phyloP scores from a whole-genome alignment of 2,113 vertebrate species.

The Myrmecophaga tridactyla region DNA sequence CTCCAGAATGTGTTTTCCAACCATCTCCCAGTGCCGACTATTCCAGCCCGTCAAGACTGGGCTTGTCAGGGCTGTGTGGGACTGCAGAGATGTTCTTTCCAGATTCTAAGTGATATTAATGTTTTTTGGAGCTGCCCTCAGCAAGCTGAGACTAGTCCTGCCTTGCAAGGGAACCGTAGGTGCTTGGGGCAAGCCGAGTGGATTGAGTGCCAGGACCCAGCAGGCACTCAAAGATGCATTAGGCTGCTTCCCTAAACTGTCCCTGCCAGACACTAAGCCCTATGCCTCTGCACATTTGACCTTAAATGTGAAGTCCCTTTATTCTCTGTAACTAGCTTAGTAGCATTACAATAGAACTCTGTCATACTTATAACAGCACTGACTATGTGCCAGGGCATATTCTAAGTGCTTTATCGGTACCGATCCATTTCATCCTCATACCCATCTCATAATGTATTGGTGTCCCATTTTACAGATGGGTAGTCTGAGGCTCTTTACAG shows the following conservation, averaged over 20 bases:
- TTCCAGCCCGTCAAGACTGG: constrained; percentile 49
- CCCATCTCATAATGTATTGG: not conserved
- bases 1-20: constrained; percentile 36
- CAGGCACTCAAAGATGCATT: not conserved
- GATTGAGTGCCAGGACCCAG: not conserved
- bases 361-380: not conserved
- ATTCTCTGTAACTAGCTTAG: not conserved
- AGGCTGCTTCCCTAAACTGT: not conserved
- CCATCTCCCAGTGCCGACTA: constrained; percentile 1
- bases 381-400: not conserved
- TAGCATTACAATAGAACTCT: not conserved
- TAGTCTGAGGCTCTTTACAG: not conserved
- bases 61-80: not conserved
- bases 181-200: not conserved
- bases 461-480: not conserved
- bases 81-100: not conserved
- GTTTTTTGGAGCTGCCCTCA: not conserved
- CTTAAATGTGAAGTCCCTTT: not conserved
- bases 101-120: not conserved
- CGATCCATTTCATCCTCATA: not conserved
- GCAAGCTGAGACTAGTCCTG: not conserved
- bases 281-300: not conserved
- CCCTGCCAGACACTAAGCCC: not conserved
- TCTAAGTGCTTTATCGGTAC: not conserved
- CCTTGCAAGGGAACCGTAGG: not conserved